Evolutionary conservation across 1,140 invertebrate species (phyloP).

Genomic region (Drosophila tristis): DNA sequence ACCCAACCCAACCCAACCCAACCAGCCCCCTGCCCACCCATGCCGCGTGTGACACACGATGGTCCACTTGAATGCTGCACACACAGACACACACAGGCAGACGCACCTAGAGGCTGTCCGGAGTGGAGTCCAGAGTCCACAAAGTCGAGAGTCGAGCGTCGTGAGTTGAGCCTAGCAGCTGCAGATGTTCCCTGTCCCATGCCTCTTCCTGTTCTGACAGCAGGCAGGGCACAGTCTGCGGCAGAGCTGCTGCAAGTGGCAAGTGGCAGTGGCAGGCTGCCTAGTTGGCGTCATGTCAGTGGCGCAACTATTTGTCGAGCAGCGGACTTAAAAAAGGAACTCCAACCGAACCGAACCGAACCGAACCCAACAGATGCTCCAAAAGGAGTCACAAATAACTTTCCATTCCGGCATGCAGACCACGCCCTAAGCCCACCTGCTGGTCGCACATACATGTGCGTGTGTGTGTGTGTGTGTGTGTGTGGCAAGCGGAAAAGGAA

Average conservation of each 20-base stretch:
- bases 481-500: conserved; percentile 62
- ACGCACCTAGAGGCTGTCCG: conserved; percentile 27
- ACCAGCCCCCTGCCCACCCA: not conserved
- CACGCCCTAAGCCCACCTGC: conserved; percentile 35
- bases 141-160: not conserved
- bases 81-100: conserved; percentile 11
- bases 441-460: not conserved
- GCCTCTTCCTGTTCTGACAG: not conserved
- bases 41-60: conserved; percentile 66
- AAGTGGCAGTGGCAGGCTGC: conserved; percentile 29
- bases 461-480: conserved; percentile 6
- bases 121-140: conserved; percentile 10
- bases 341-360: too few species aligned
- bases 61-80: conserved; percentile 60
- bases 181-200: not conserved
- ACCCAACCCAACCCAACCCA: not conserved
- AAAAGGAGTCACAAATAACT: conserved; percentile 53
- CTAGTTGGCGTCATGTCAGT: conserved; percentile 72
- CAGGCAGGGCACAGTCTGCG: conserved; percentile 24
- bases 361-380: not conserved
- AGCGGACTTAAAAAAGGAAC: conserved; percentile 26
- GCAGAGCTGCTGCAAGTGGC: conserved; percentile 45
- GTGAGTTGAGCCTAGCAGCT: conserved; percentile 36
- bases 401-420: conserved; percentile 13
- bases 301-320: conserved; percentile 74